Base-by-base conservation (phyloP, 2,888 invertebrate genomes). In the Agrotis exclamationis region DNA sequence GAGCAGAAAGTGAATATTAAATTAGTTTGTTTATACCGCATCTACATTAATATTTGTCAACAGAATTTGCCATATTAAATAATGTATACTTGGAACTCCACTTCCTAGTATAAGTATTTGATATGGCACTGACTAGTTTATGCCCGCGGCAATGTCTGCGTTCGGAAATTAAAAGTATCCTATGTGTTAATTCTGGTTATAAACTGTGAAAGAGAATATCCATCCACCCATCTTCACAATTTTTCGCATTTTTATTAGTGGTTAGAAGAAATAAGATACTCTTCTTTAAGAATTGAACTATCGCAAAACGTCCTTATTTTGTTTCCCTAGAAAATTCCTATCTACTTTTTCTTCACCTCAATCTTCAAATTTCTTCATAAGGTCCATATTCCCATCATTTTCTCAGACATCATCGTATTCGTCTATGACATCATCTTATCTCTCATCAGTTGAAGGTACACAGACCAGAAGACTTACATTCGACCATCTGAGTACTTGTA, bases 361-460 rank as follows among this genome's bases (percentile, higher is more conserved):
- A 0, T 16, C 4, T 9, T 13, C 2, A 1, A 5, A 64, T 75
- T 44, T 22, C 1, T 65, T 33, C 0, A 24, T 5, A 24, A 45
- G 5, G 7, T 5, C 3, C 0, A 16, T 18, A 20, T 3, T 1
- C 33, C n/a, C 9, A 48, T 47, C 0, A 28, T 59, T 44, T 60
- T 51, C 47, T 47, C 3, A 22, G 11, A 22, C 11, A 2, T 57
- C 33, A n/a, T 75, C 5, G 16, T 39, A 13, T 28, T 75, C 5
- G 16, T 39, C 16, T 28, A n/a, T 24, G 16, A 13, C 20, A 51
- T 47, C 39, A 39, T 13, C 18, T 50, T 65, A 53, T 70, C 60
- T 70, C 7, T 77, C 59, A 77, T 77, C 64, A 62, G 20, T n/a
- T 6, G 9, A 74, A 58, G 20, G 20, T 65, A 57, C 58, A 72